phyloP scores from a whole-genome alignment of 2,797 vertebrate species.

The Arrhamphus sclerolepis region DNA sequence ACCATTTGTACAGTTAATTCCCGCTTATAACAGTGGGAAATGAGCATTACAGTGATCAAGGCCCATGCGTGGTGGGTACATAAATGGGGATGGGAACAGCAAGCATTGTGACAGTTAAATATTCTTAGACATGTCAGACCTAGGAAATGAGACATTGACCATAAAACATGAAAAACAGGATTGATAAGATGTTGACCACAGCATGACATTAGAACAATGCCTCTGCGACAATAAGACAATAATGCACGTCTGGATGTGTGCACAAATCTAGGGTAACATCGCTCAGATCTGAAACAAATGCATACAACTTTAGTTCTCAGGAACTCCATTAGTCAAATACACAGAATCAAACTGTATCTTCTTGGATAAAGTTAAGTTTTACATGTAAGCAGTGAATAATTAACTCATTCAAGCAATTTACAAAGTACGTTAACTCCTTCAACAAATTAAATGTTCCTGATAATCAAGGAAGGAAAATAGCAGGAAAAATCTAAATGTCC shows the following conservation, averaged over 20 bases:
- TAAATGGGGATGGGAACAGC: neutral
- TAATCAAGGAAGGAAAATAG: too few relatives aligned
- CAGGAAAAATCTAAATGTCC: constrained; percentile 3
- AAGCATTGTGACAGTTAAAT: constrained; percentile 3
- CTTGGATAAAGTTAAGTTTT: constrained; percentile 4
- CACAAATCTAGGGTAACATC: constrained; percentile 17
- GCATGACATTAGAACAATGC: constrained; percentile 15
- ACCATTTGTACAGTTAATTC: constrained; percentile 23
- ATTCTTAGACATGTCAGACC: constrained; percentile 8
- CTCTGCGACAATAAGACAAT: constrained; percentile 27
- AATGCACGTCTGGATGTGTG: neutral
- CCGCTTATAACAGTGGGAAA: constrained; percentile 34
- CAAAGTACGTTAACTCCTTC: too few relatives aligned
- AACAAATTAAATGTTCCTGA: too few relatives aligned
- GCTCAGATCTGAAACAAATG: constrained; percentile 4
- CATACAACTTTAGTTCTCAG: neutral
- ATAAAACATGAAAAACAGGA: constrained; percentile 6
- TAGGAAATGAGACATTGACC: constrained; percentile 18
- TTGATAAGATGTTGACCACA: constrained; percentile 22
- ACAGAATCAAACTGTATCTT: neutral
- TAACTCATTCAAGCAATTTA: neutral
- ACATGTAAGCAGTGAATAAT: constrained; percentile 10
- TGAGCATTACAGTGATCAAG: constrained; percentile 34
- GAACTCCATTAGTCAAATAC: neutral
- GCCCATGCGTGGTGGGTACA: constrained; percentile 25